Percentiles rank a stretch among this genome's conserved stretches.
Evolutionary conservation across 2,113 vertebrate genomes (phyloP).

Genomic region (Hypomesus transpacificus): DNA sequence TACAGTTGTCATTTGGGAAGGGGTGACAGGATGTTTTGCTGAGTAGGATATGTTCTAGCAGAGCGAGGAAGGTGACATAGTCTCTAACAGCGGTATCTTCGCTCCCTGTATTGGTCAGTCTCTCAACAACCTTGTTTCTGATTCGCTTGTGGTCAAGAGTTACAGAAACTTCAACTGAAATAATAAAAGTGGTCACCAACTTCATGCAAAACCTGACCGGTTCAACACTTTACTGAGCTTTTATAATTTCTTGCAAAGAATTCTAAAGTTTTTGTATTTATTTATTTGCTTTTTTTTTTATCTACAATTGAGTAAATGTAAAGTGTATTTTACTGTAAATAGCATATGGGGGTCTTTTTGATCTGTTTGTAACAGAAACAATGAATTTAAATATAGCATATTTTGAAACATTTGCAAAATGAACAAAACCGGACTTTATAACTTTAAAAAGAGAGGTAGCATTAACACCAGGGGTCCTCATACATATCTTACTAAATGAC

Average conservation of each 20-base stretch:
- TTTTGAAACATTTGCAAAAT: slow-evolving; percentile 51
- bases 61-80: slow-evolving; percentile 36
- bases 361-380: slow-evolving; percentile 67
- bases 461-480: slow-evolving; percentile 44
- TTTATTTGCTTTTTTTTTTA: slow-evolving; percentile 43
- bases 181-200: neutral
- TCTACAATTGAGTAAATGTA: slow-evolving; percentile 62
- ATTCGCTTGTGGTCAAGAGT: slow-evolving; percentile 22
- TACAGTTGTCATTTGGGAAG: slow-evolving; percentile 49
- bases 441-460: slow-evolving; percentile 43
- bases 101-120: slow-evolving; percentile 21
- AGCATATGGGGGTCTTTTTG: slow-evolving; percentile 66
- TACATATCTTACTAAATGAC: slow-evolving; percentile 29
- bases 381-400: slow-evolving; percentile 60
- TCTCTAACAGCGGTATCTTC: slow-evolving; percentile 52
- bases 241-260: slow-evolving; percentile 43
- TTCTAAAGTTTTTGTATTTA: slow-evolving; percentile 28
- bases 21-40: slow-evolving; percentile 30
- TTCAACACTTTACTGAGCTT: slow-evolving; percentile 24
- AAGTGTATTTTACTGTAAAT: slow-evolving; percentile 77
- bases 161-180: slow-evolving; percentile 20
- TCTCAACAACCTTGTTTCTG: slow-evolving; percentile 20
- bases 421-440: slow-evolving; percentile 1
- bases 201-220: slow-evolving; percentile 20
- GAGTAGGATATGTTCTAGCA: slow-evolving; percentile 46